Conservation (phyloP, 2,888 invertebrate species). For the Pheosia gnoma region DNA sequence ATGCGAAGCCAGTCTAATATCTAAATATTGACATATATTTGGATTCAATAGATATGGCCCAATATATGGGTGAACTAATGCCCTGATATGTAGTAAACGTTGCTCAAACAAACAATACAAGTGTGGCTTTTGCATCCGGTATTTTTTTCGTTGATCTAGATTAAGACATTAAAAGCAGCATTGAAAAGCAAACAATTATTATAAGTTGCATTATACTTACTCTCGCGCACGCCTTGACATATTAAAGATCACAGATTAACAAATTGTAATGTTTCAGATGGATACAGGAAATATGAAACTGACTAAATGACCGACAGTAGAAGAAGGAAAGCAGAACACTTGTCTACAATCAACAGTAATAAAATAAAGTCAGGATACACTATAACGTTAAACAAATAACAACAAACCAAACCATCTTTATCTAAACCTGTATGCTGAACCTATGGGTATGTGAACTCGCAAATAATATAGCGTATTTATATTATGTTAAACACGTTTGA, state of each 20-base stretch:
- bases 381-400: conserved; percentile 1
- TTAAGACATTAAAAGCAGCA: too few relatives aligned
- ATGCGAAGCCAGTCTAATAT: too few relatives aligned
- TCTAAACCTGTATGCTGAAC: not conserved
- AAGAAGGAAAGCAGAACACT: too few relatives aligned
- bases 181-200: too few relatives aligned
- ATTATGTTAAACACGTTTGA: not conserved
- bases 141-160: too few relatives aligned
- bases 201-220: too few relatives aligned
- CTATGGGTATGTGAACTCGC: not conserved
- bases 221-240: too few relatives aligned
- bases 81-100: not conserved
- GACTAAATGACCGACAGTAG: too few relatives aligned
- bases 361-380: not conserved
- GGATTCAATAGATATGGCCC: conserved; percentile 25
- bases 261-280: too few relatives aligned
- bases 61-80: conserved; percentile 11
- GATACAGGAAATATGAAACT: too few relatives aligned
- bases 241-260: too few relatives aligned
- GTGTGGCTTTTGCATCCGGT: too few relatives aligned
- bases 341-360: not conserved
- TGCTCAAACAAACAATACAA: not conserved
- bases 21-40: conserved; percentile 34
- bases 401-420: not conserved
- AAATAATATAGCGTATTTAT: not conserved